Evolutionary conservation across 64 coral and sea anemone species (phyloP).

Genomic region (Catalaphyllia jardinei): DNA sequence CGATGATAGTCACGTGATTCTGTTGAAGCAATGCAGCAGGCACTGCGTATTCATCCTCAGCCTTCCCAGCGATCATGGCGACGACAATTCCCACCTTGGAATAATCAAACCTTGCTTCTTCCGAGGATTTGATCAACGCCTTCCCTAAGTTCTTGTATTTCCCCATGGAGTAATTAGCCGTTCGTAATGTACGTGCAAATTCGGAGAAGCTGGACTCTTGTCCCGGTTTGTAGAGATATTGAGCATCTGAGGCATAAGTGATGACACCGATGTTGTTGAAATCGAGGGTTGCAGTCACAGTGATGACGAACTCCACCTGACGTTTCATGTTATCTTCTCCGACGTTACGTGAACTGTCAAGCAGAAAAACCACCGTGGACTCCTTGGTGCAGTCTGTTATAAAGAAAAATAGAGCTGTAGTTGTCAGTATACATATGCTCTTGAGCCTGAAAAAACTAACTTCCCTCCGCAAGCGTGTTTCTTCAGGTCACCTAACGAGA

Average conservation of each 20-base stretch:
- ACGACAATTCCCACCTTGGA: background rate
- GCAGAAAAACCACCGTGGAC: background rate
- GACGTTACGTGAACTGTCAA: background rate
- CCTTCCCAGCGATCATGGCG: background rate
- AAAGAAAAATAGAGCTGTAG: background rate
- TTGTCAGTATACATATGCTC: no score
- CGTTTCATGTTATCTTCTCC: constrained; percentile 7
- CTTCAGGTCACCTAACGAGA: no score
- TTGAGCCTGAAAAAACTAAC: no score
- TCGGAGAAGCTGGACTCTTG: background rate
- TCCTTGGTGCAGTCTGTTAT: background rate
- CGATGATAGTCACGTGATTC: background rate
- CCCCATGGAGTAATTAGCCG: background rate
- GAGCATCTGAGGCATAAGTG: background rate
- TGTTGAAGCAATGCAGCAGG: background rate
- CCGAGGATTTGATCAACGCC: background rate
- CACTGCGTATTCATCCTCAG: background rate
- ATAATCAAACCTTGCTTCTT: background rate
- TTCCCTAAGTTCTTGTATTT: constrained; percentile 1
- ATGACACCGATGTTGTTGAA: background rate
- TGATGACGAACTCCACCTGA: constrained; percentile 11
- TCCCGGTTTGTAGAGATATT: background rate
- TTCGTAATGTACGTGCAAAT: background rate
- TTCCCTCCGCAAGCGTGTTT: no score
- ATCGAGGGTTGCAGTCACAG: background rate